These are phyloP conservation scores for Gorsachius goisagi DNA, from an alignment of 2,113 vertebrate genomes.

Conservation along the genomic window DNA sequence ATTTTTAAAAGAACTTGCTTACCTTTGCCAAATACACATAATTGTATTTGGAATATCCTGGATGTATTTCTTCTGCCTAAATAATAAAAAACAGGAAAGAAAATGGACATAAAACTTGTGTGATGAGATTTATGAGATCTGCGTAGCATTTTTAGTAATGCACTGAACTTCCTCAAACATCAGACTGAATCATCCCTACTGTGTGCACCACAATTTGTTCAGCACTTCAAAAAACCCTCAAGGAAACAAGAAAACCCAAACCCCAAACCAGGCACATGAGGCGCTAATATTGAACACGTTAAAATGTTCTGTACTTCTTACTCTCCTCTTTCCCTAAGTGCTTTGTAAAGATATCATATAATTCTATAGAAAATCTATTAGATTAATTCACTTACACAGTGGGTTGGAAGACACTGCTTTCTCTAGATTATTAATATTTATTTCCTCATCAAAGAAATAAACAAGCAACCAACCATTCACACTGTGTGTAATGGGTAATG, in stretches of 20 bases:
- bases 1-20: conserved; percentile 39
- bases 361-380: not conserved
- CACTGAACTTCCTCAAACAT: not conserved
- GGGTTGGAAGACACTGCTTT: not conserved
- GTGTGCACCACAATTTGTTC: not conserved
- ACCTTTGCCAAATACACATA: conserved; percentile 95
- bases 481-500: not conserved
- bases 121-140: not conserved
- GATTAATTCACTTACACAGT: not conserved
- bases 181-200: not conserved
- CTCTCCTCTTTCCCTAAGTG: not conserved
- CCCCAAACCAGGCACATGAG: not conserved
- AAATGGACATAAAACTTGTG: conserved; percentile 18
- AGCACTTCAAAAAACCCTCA: not conserved
- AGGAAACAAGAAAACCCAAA: not conserved
- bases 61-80: conserved; percentile 89
- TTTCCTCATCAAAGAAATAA: not conserved
- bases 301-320: not conserved
- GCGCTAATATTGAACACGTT: not conserved
- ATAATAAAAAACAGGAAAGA: conserved; percentile 52
- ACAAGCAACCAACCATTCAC: not conserved
- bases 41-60: conserved; percentile 90
- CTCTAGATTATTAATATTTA: not conserved
- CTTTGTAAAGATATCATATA: not conserved
- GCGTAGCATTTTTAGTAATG: not conserved